Base-by-base conservation (phyloP, 2,113 vertebrate species). In the Cyphomyrus discorhynchus region DNA sequence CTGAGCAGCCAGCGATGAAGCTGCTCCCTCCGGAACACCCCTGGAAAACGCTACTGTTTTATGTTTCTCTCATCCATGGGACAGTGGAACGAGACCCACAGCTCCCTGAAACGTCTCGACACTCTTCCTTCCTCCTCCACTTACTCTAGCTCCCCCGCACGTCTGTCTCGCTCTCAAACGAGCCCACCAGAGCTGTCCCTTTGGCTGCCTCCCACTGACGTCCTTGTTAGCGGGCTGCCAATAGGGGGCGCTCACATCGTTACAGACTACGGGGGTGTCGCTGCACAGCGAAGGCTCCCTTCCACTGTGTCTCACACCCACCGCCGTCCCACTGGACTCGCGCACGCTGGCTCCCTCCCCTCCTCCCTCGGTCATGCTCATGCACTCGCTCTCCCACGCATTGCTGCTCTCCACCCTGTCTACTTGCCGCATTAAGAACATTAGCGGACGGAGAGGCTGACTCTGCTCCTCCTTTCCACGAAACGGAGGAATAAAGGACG, bases 81-180 rank as follows among this genome's bases (percentile, higher is more conserved):
- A 70, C 3, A 10, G n/a, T 31, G 27, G 10, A 70, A 11, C 1
- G n/a, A 70, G 10, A 10, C 9, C n/a, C 62, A 66, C 62, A n/a
- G 62, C 62, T 70, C 62, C 62, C 62, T 4, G 62, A 70, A 70
- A 70, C 62, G 62, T 70, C 62, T 11, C 27, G 62, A 80, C 74
- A 42, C 35, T 80, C 35, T 35, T 27, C n/a, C 62, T 66, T 66
- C 62, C 62, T 66, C 62, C 62, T 66, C 62, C 70, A 77, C 31
- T 17, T 42, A 6, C 13, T 42, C 35, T 1, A 80, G 35, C 74
- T 19, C 74, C 74, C 74, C 74, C 74, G 35, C 62, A 80, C 74
- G 74, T 80, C 74, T 80, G 74, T 80, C 70, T 85, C 83, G n/a
- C 45, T 46, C 82, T 84, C 82, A 70, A 84, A 47, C n/a, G 24